Base-by-base conservation (phyloP, 2,113 vertebrate genomes). In the Peucedramus taeniatus region DNA sequence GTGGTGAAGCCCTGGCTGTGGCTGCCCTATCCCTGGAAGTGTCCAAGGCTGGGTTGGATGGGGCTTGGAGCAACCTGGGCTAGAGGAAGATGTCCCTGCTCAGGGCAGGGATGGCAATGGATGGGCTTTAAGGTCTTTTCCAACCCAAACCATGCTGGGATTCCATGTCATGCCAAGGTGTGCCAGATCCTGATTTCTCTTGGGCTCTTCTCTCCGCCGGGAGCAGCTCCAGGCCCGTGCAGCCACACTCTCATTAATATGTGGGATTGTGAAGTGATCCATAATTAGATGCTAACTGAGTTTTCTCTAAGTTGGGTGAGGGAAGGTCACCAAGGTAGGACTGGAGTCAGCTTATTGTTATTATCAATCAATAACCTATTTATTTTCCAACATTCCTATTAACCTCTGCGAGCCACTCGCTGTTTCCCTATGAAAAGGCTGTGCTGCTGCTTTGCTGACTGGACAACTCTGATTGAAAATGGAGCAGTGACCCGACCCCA, bases 301-400 rank as follows among this genome's bases (percentile, higher is more conserved):
- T 98, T 98, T 96, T 94, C 97, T 26, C 74, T 94, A 91, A 91
- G 95, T 94, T 94, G 97, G 97, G 97, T 95, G 97, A 97, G 96
- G 39, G 95, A 94, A 97, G 97, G 98, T 98, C 97, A 97, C 53
- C 71, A 88, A 97, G 97, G 97, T 96, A 97, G 96, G 95, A 92
- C 79, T 85, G 95, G 92, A 98, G 97, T 96, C 96, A 94, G 97
- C 97, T 97, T 97, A 98, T 98, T 98, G 97, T 97, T 98, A 98
- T 97, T 97, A 98, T 97, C 98, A 98, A 98, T 98, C 98, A 98
- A 98, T 98, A 98, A 98, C 97, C 98, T 98, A 98, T 98, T 98
- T 98, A 98, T 98, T 98, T 98, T 97, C 97, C 97, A 97, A 93
- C 97, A 97, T 96, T 98, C 97, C 98, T 97, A 98, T 98, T 98